Conservation (phyloP, 2,113 vertebrate genomes). For the Podiceps cristatus region DNA sequence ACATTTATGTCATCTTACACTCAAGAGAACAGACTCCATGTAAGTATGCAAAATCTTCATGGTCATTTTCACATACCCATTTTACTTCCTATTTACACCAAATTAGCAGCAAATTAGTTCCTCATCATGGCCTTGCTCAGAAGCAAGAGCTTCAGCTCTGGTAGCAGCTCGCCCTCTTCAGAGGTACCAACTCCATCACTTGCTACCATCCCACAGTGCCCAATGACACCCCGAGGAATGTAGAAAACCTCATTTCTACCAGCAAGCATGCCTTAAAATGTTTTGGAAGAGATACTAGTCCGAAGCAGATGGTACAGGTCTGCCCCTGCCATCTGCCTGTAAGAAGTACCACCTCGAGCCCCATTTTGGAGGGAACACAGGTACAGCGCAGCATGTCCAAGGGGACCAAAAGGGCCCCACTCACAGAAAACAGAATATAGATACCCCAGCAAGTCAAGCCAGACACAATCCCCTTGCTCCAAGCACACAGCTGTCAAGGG, state of each 20-base stretch:
- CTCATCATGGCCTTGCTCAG: not conserved
- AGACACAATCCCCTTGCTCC: not conserved
- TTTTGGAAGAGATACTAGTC: not conserved
- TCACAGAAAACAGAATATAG: not conserved
- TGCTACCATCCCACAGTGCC: not conserved
- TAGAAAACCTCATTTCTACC: not conserved
- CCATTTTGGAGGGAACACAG: not conserved
- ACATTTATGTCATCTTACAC: not conserved
- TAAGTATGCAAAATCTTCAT: not conserved
- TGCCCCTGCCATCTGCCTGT: not conserved
- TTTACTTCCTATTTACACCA: not conserved
- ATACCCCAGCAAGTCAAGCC: not conserved
- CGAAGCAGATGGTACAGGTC: not conserved
- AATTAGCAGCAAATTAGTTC: not conserved
- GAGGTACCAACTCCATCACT: not conserved
- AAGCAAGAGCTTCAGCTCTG: not conserved
- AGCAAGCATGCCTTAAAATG: not conserved
- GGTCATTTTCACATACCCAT: not conserved
- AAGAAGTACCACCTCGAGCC: not conserved
- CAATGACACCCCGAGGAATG: not conserved
- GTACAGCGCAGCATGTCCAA: fast-evolving
- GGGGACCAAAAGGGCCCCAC: not conserved
- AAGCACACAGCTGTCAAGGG: not conserved
- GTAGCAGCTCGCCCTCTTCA: not conserved
- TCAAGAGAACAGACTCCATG: not conserved